Evolutionary conservation across 2,797 vertebrate genomes (phyloP).

Genomic region (Cynodonichthys magdalenae): DNA sequence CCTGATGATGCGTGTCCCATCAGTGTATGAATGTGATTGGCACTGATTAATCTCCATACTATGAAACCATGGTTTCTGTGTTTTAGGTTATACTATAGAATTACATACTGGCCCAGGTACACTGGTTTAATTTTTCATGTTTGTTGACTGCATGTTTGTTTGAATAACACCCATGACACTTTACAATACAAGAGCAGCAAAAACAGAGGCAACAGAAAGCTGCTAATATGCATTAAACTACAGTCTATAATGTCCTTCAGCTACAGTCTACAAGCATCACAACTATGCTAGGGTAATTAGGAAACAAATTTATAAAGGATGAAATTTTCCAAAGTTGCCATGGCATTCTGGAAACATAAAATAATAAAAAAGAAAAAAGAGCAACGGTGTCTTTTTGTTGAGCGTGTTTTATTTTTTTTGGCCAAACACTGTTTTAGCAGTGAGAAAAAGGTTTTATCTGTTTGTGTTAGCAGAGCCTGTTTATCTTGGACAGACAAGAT

Average conservation of each 20-base stretch:
- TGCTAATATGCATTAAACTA: conserved; percentile 72
- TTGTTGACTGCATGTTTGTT: conserved; percentile 65
- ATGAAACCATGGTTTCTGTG: too few species aligned
- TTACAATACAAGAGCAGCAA: conserved; percentile 62
- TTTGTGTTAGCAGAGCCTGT: conserved; percentile 56
- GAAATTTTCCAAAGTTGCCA: conserved; percentile 81
- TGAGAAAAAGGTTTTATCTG: conserved; percentile 55
- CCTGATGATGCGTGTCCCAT: too few species aligned
- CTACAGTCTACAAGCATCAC: conserved; percentile 80
- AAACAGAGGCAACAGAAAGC: conserved; percentile 76
- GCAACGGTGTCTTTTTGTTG: conserved; percentile 53
- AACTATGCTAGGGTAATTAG: conserved; percentile 69
- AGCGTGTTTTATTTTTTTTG: conserved; percentile 46
- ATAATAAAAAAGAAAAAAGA: conserved; percentile 30
- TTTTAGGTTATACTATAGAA: too few species aligned
- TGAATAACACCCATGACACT: conserved; percentile 69
- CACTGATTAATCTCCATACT: too few species aligned
- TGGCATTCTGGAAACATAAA: conserved; percentile 74
- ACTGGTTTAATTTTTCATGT: conserved; percentile 34
- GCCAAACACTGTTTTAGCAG: conserved; percentile 65
- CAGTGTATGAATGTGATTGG: too few species aligned
- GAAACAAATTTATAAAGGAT: conserved; percentile 69
- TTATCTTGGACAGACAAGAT: conserved; percentile 66
- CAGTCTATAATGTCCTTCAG: conserved; percentile 63
- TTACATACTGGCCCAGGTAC: too few species aligned